Evolutionary conservation across 2,888 invertebrate genomes (phyloP), one percentile per base, ranked within the genome.

Genomic region (Rhaphigaster nebulosa): DNA sequence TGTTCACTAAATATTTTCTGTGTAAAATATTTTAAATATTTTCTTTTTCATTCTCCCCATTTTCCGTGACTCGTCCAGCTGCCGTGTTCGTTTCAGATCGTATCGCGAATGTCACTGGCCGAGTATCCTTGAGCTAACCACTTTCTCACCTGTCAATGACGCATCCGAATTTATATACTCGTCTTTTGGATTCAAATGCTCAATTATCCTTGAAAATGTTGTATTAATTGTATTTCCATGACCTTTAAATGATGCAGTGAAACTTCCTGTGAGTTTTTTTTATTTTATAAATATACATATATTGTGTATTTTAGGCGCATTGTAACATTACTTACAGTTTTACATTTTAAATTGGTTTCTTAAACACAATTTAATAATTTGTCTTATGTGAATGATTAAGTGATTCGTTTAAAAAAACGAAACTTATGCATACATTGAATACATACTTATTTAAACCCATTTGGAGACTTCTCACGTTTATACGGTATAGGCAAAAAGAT

Each of bases 71-170:
- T 20, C 0, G 5, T 6, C 70, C 34, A 1, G 38, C 8, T 76
- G 5, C 20, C 3, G 34, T 38, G 20, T 23, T 23, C 15, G 13
- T 65, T 5, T 8, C 6, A 76, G 70, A 76, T 76, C 20, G 5
- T 76, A 76, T 76, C 70, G 20, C 70, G 70, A 76, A 76, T 76
- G 70, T 76, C 70, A 76, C 34, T 76, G 70, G 34, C 70, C 70
- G 6, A 34, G 20, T 76, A 76, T 20, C 70, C 70, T 76, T 76
- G 70, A 18, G 38, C 34, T 1, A 38, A 20, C 34, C 18, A 38
- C 34, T 38, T 76, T 76, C 34, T 23, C 38, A 26, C 3, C 1
- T 76, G 70, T 76, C 70, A 38, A 76, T 76, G 70, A 76, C 70
- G 34, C 70, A 38, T 76, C 6, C 23, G 1, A 38, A 76, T 76